phyloP scores from a whole-genome alignment of 2,888 invertebrate genomes.

The Tachina lurida region DNA sequence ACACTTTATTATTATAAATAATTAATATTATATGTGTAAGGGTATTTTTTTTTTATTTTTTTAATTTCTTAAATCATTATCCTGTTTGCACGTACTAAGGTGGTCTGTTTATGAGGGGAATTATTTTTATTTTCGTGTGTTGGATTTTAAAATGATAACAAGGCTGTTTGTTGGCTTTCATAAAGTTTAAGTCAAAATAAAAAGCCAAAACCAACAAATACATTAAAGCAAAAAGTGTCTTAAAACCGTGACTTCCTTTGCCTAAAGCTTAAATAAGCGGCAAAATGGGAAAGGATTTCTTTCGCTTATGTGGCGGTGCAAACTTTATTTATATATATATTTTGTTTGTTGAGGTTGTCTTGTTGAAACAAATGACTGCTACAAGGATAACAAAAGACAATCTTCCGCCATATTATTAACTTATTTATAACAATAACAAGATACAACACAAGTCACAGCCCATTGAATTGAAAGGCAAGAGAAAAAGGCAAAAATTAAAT shows the following conservation, averaged over 20 bases:
- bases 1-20: conserved; percentile 23
- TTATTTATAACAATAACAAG: conserved; percentile 83
- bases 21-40: background rate
- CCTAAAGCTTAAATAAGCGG: conserved; percentile 62
- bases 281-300: conserved; percentile 44
- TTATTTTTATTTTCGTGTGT: conserved; percentile 24
- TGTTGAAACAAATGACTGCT: conserved; percentile 62
- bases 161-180: conserved; percentile 17
- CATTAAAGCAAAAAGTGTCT: conserved; percentile 65
- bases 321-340: conserved; percentile 30
- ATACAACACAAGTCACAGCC: conserved; percentile 70
- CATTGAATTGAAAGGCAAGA: conserved; percentile 50
- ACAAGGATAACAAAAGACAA: conserved; percentile 77
- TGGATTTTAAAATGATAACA: conserved; percentile 35
- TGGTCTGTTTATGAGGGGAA: conserved; percentile 55
- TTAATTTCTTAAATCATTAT: conserved; percentile 78
- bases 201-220: conserved; percentile 5
- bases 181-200: conserved; percentile 27
- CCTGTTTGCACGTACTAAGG: conserved; percentile 79
- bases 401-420: conserved; percentile 83
- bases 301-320: conserved; percentile 12
- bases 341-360: conserved; percentile 23
- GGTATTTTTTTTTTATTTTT: background rate
- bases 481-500: background rate
- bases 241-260: conserved; percentile 75